phyloP scores from a whole-genome alignment of 2,113 vertebrate genomes.

The Typhlomys cinereus region DNA sequence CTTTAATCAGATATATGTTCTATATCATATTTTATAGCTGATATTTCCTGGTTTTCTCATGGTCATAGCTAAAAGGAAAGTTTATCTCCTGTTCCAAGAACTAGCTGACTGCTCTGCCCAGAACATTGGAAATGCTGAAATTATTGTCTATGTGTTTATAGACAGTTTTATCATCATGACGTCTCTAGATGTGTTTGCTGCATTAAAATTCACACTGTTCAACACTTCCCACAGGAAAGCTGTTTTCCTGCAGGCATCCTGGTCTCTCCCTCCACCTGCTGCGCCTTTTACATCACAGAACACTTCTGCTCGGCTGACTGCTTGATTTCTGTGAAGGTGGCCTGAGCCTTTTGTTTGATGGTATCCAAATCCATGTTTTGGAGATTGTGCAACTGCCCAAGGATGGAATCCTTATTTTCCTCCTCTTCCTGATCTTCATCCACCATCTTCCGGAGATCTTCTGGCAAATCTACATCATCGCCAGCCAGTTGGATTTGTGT shows the following conservation, averaged over 20 bases:
- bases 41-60: neutral
- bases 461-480: constrained; percentile 94
- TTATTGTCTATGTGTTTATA: neutral
- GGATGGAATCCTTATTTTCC: constrained; percentile 95
- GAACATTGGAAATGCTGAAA: neutral
- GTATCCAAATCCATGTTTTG: constrained; percentile 97
- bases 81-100: neutral
- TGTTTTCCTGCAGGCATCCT: accelerated
- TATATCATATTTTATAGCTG: neutral
- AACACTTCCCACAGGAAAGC: accelerated
- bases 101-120: neutral
- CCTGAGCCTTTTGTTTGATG: constrained; percentile 95
- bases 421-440: constrained; percentile 96
- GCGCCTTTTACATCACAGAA: constrained; percentile 89
- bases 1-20: neutral
- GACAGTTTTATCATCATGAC: neutral
- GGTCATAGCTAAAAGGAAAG: neutral
- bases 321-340: constrained; percentile 94
- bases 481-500: constrained; percentile 95
- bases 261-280: accelerated
- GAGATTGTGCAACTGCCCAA: constrained; percentile 95
- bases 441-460: constrained; percentile 98
- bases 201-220: accelerated
- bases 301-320: constrained; percentile 97
- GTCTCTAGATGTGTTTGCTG: neutral